These are phyloP conservation scores for Galerucella nymphaeae DNA, from an alignment of 2,888 invertebrate species.

Conservation along the genomic window DNA sequence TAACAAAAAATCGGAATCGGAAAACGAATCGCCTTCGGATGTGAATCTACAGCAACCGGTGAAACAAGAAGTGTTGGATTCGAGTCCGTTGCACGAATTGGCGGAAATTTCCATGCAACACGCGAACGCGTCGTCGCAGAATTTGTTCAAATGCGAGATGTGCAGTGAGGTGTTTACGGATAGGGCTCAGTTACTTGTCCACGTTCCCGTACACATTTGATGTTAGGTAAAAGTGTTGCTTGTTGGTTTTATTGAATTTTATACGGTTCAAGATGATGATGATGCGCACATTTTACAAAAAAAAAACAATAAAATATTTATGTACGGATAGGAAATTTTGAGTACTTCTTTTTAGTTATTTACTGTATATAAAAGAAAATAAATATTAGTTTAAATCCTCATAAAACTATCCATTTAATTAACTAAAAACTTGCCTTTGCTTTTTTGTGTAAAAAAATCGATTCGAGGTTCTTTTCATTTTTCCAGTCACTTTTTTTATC, in stretches of 20 bases:
- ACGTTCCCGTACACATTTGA: slow-evolving; percentile 88
- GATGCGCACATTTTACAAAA: background rate
- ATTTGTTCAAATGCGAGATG: slow-evolving; percentile 82
- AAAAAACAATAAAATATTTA: no score
- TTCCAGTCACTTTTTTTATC: no score
- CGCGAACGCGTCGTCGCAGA: slow-evolving; percentile 57
- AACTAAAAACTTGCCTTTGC: no score
- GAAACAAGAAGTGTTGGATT: slow-evolving; percentile 63
- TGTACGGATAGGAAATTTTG: no score
- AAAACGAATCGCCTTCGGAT: slow-evolving; percentile 49
- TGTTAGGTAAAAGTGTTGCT: slow-evolving; percentile 53
- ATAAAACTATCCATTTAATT: no score
- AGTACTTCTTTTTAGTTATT: no score
- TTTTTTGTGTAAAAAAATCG: no score
- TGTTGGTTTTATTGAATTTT: no score
- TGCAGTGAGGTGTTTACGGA: slow-evolving; percentile 81
- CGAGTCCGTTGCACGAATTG: slow-evolving; percentile 66
- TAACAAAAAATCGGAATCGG: slow-evolving; percentile 55
- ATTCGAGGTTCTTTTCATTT: no score
- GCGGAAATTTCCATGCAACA: slow-evolving; percentile 67
- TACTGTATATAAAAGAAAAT: no score
- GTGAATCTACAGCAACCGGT: slow-evolving; percentile 28
- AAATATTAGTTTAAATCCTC: no score
- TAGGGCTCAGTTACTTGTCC: slow-evolving; percentile 78
- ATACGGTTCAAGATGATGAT: no score